These are phyloP conservation scores for Uropetala carovei DNA, from an alignment of 2,888 invertebrate species.

Conservation along the genomic window DNA sequence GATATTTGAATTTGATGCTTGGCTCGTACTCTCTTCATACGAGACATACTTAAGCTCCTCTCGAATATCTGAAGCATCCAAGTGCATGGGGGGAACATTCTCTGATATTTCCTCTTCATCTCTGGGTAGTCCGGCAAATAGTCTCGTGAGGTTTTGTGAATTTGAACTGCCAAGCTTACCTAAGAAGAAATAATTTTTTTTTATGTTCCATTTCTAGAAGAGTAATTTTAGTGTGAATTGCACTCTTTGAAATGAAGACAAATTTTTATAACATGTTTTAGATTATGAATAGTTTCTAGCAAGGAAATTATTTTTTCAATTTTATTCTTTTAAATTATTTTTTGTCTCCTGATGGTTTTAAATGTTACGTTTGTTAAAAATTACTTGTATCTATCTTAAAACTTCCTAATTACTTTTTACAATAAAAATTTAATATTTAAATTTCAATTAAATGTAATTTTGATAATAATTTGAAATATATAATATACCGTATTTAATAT, in stretches of 20 bases:
- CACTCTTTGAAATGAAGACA: background rate
- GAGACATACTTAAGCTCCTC: constrained; percentile 70
- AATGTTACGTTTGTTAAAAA: no score
- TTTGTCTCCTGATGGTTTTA: no score
- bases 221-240: background rate
- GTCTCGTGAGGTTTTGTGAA: constrained; percentile 1
- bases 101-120: constrained; percentile 47
- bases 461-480: no score
- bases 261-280: no score
- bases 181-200: constrained; percentile 20
- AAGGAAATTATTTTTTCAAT: no score
- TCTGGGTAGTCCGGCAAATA: constrained; percentile 16
- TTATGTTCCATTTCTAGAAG: constrained; percentile 32
- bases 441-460: no score
- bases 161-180: constrained; percentile 47
- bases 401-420: no score
- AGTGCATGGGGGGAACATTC: constrained; percentile 68
- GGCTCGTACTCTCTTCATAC: constrained; percentile 66
- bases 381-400: no score
- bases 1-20: background rate
- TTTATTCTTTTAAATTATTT: no score
- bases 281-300: no score
- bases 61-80: constrained; percentile 70
- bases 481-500: no score
- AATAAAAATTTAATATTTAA: no score